Percentiles rank a stretch among this genome's conserved stretches.
These are phyloP conservation scores for Meloidogyne chitwoodi DNA, from an alignment of 1,140 invertebrate species.

Conservation along the genomic window DNA sequence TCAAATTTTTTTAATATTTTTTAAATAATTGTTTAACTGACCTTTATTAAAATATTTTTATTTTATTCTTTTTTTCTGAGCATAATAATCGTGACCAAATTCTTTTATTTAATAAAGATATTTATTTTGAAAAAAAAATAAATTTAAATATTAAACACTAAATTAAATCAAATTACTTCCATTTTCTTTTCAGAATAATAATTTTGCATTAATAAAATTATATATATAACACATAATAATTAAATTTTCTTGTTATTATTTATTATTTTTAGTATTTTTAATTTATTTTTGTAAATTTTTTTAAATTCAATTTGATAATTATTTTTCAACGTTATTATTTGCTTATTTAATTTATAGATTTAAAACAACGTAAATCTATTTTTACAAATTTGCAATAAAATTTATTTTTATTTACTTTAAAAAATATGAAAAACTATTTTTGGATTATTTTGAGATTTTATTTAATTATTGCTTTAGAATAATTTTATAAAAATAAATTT, in stretches of 20 bases:
- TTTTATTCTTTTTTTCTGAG: no score
- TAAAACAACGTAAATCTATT: background rate
- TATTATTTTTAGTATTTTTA: background rate
- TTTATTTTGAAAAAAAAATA: no score
- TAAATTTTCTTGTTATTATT: background rate
- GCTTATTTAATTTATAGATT: background rate
- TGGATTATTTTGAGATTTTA: background rate
- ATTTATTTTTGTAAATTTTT: background rate
- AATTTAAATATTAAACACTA: no score
- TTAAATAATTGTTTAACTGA: background rate
- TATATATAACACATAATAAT: background rate
- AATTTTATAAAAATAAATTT: no score
- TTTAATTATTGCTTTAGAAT: background rate
- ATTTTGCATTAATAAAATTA: no score
- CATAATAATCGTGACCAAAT: no score
- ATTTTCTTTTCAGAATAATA: no score
- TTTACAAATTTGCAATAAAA: background rate
- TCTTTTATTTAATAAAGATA: no score
- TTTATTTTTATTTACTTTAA: background rate
- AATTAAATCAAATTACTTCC: no score
- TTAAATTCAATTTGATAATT: background rate
- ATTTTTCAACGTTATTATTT: background rate
- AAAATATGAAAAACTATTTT: no score
- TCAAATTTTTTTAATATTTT: background rate
- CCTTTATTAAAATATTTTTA: no score